Conservation (phyloP, 1,140 invertebrate species). For the Drosophila neocordata region DNA sequence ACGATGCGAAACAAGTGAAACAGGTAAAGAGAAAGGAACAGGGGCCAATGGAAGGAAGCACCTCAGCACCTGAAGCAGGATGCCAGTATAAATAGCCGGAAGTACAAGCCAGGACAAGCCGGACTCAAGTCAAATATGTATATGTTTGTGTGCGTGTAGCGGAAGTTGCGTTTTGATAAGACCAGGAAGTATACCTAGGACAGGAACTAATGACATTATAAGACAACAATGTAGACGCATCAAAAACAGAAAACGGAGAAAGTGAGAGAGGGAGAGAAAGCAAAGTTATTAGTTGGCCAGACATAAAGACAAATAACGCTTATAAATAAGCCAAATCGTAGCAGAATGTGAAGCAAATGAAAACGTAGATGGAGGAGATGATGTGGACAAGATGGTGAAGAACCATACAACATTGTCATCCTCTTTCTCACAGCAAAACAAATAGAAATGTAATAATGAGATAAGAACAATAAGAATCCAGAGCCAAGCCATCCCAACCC, state of each 20-base stretch:
- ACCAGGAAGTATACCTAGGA: conserved; percentile 56
- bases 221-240: conserved; percentile 1
- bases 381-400: neutral
- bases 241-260: conserved; percentile 29
- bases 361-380: conserved; percentile 1
- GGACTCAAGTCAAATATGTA: conserved; percentile 45
- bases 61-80: conserved; percentile 63
- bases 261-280: neutral
- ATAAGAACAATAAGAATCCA: conserved; percentile 72
- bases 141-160: conserved; percentile 48
- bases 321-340: conserved; percentile 71
- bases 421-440: conserved; percentile 39
- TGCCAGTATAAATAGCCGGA: conserved; percentile 73
- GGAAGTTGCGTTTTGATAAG: conserved; percentile 71
- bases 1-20: conserved; percentile 2
- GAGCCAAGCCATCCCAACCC: neutral
- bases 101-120: conserved; percentile 32
- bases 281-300: conserved; percentile 69
- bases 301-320: conserved; percentile 75
- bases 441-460: conserved; percentile 80
- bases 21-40: neutral
- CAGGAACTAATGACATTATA: conserved; percentile 50
- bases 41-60: conserved; percentile 48
- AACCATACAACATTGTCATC: conserved; percentile 4
- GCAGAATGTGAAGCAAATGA: neutral